Base-by-base conservation (phyloP, 2,113 vertebrate species). In the Xiphophorus couchianus region DNA sequence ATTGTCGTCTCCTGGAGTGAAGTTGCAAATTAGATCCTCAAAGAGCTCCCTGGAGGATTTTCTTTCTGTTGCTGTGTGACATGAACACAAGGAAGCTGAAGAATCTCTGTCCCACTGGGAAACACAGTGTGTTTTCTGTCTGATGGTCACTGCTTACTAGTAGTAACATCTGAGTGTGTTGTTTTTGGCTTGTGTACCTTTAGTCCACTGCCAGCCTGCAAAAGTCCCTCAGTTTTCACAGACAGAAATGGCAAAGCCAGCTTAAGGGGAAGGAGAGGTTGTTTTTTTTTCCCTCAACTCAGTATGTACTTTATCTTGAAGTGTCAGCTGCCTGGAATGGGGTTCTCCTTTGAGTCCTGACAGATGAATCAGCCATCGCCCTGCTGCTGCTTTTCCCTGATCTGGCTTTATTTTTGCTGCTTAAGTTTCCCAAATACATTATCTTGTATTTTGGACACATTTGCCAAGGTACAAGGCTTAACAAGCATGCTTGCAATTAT, bases 301-400 rank as follows among this genome's bases (percentile, higher is more conserved):
- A 10, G 9, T 2, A 64, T 31, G 80, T 77, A 70, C 71, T 89
- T 81, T 82, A 88, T 92, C 87, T 81, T 80, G 73, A 81, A 80
- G 51, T 76, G 87, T 91, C 87, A 89, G 82, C 84, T 73, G 87
- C 82, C 63, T 84, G 68, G 81, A 69, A 88, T 85, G 83, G 81
- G 85, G 89, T 89, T 86, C 77, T 83, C 82, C 80, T 90, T 88
- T 82, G 73, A 65, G 3, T 35, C 62, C 80, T 81, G 86, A 84
- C 86, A 91, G 82, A 87, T 76, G 42, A 77, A 77, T 84, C 81
- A 62, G 62, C 66, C 81, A 77, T 85, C 79, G 77, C 72, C 70
- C 58, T 35, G 48, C 15, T 72, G 68, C 39, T 77, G 48, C 58
- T 62, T 30, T 25, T 83, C 74, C 66, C 42, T 70, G 44, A 72